phyloP scores from a whole-genome alignment of 2,113 vertebrate species.

The Otis tarda region DNA sequence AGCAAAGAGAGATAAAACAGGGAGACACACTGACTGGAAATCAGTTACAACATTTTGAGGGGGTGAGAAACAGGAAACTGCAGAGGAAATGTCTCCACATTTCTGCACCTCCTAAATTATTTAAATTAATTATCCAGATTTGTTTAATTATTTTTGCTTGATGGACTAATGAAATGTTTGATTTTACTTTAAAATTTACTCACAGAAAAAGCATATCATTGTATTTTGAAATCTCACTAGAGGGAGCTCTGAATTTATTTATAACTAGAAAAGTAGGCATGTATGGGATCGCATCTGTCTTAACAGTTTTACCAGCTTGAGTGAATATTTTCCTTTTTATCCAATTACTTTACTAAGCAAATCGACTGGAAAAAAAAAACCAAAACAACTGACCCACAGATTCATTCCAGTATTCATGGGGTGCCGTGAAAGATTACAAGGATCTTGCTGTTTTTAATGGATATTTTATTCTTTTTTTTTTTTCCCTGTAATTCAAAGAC shows the following conservation, averaged over 20 bases:
- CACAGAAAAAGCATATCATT: fast-evolving
- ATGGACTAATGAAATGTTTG: not conserved
- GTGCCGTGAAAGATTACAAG: not conserved
- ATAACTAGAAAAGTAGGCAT: not conserved
- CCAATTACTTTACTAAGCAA: not conserved
- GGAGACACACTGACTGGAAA: not conserved
- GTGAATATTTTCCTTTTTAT: not conserved
- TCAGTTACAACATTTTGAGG: not conserved
- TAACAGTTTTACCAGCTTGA: not conserved
- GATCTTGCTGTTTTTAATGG: not conserved
- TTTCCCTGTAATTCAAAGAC: not conserved
- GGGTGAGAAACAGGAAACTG: not conserved
- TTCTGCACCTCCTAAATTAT: not conserved
- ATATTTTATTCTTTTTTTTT: not conserved
- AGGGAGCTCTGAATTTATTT: conserved; percentile 32
- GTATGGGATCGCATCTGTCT: not conserved
- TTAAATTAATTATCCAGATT: not conserved
- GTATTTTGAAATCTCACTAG: not conserved
- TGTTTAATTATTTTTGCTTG: not conserved
- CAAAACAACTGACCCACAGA: not conserved
- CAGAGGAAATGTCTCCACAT: not conserved
- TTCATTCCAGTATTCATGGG: not conserved
- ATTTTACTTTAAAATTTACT: not conserved
- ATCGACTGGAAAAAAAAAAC: fast-evolving
- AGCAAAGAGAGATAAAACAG: not conserved